Evolutionary conservation across 2,113 vertebrate genomes (phyloP).

Genomic region (Heteronetta atricapilla): DNA sequence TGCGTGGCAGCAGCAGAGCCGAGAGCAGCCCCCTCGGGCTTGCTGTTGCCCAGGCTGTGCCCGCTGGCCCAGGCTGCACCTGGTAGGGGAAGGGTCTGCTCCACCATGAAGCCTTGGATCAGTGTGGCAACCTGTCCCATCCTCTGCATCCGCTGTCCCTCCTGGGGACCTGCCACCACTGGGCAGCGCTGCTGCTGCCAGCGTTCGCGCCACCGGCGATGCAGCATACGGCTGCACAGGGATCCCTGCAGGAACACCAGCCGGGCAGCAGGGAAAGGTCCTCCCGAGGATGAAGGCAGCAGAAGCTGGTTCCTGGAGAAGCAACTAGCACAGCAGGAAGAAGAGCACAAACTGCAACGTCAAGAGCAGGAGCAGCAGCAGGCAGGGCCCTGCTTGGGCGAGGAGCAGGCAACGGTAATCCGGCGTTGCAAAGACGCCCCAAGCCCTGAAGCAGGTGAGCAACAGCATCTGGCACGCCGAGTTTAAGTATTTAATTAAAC

Average conservation of each 20-base stretch:
- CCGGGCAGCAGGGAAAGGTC: not conserved
- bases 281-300: not conserved
- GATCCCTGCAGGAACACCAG: not conserved
- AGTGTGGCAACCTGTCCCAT: not conserved
- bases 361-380: no score
- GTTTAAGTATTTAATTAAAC: not conserved
- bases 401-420: not conserved
- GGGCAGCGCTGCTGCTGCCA: not conserved
- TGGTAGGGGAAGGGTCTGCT: not conserved
- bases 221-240: accelerated
- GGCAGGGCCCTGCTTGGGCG: accelerated
- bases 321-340: no score
- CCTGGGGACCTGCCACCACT: not conserved
- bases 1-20: accelerated
- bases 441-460: not conserved
- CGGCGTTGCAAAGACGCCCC: accelerated
- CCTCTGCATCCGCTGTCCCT: not conserved
- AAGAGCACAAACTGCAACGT: no score
- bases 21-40: not conserved
- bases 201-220: accelerated
- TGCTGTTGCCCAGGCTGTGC: no score
- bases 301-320: not conserved
- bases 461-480: not conserved
- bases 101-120: not conserved
- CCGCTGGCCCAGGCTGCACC: not conserved